Evolutionary conservation across 1,140 invertebrate genomes (phyloP).

Genomic region (Drosophila sulfurigaster): DNA sequence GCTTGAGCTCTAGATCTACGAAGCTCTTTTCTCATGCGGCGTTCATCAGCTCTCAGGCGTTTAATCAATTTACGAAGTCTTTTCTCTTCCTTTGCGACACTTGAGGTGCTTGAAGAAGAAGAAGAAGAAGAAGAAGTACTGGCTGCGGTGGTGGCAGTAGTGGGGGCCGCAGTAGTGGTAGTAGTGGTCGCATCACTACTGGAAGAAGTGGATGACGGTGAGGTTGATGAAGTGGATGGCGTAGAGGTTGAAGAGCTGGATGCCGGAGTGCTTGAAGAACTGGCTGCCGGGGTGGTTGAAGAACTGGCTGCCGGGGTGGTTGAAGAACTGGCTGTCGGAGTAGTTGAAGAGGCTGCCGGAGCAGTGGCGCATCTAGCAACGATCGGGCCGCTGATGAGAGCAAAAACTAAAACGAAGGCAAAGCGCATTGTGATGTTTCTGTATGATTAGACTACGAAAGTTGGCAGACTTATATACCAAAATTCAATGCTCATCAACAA

Average conservation of each 20-base stretch:
- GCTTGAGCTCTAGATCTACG: too few species aligned
- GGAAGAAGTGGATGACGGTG: neutral
- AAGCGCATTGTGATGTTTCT: slow-evolving; percentile 3
- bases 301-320: neutral
- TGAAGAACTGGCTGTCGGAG: neutral
- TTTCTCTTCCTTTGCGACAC: neutral
- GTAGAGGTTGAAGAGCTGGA: neutral
- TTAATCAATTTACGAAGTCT: neutral
- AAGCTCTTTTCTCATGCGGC: too few species aligned
- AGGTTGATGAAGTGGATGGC: neutral
- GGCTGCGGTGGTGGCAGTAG: too few species aligned
- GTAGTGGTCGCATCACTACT: neutral
- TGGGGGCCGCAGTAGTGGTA: too few species aligned
- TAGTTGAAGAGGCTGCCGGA: neutral
- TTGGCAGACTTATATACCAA: neutral
- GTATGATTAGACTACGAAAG: neutral
- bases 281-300: neutral
- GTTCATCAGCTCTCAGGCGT: neutral
- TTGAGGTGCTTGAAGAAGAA: too few species aligned
- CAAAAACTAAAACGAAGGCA: neutral
- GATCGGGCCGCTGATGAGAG: neutral
- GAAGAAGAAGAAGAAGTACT: neutral
- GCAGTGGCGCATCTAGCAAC: neutral
- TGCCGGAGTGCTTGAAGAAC: neutral
- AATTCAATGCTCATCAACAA: neutral